phyloP scores from a whole-genome alignment of 2,797 vertebrate species.

The Syngnathus acus region DNA sequence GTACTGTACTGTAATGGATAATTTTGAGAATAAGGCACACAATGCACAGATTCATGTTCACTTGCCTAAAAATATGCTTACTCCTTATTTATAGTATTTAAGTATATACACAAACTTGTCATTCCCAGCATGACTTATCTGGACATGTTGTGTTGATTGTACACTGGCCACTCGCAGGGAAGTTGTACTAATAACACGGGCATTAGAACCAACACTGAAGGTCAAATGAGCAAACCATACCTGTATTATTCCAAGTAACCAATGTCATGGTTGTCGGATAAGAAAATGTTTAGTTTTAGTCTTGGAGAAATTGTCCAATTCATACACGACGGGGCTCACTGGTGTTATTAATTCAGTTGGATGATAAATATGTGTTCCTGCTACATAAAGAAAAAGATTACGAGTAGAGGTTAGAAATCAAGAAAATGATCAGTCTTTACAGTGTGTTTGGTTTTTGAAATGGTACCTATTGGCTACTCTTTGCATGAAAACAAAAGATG shows the following conservation, averaged over 20 bases:
- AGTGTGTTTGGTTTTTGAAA: conserved; percentile 42
- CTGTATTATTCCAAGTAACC: conserved; percentile 31
- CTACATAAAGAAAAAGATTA: conserved; percentile 53
- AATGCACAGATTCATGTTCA: conserved; percentile 98
- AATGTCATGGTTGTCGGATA: conserved; percentile 29
- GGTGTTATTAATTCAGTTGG: conserved; percentile 28
- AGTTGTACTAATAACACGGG: not conserved
- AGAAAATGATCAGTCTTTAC: conserved; percentile 29
- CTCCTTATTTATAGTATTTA: conserved; percentile 78
- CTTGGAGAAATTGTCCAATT: conserved; percentile 1
- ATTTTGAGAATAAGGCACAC: conserved; percentile 96
- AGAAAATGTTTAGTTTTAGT: conserved; percentile 1
- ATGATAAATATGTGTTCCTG: conserved; percentile 15
- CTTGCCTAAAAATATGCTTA: conserved; percentile 81
- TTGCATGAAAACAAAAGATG: conserved; percentile 24
- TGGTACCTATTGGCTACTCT: conserved; percentile 31
- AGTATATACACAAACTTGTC: conserved; percentile 87
- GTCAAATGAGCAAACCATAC: conserved; percentile 2
- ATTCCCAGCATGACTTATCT: conserved; percentile 92
- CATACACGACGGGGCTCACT: conserved; percentile 9
- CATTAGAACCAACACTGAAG: not conserved
- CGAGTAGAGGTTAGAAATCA: conserved; percentile 30
- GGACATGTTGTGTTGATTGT: conserved; percentile 77
- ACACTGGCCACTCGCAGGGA: conserved; percentile 56
- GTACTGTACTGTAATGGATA: conserved; percentile 65